Evolutionary conservation across 2,113 vertebrate genomes (phyloP), one percentile per base, ranked within the genome.

Genomic region (Pelodiscus sinensis): DNA sequence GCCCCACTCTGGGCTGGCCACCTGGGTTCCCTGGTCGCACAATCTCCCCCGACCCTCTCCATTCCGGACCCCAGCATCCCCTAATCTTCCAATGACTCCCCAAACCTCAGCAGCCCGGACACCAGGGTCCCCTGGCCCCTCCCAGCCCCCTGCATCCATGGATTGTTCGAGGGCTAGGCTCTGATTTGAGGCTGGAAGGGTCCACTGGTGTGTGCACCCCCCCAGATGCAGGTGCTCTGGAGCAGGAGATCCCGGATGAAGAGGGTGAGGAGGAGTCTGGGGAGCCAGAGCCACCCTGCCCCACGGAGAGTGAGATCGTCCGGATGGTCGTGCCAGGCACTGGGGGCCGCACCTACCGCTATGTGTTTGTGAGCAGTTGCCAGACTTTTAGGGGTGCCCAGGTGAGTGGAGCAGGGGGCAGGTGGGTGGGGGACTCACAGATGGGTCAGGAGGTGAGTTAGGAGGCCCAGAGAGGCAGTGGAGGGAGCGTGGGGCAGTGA

Each of bases 311-410:
- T 2, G 18, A 35, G 65, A 77, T 13, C 73, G 19, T 71, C n/a
- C 22, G 2, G 38, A 27, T 77, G 73, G 24, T 3, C 2, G 10
- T 35, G 12, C 1, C 2, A 2, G 58, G 14, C 2, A 3, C 38
- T 21, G 11, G 5, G 5, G 0, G 9, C 11, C n/a, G 1, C 16
- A 2, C 0, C 16, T 12, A 1, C 14, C 0, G 0, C 35, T 90
- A 81, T 9, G 0, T 0, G 0, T 35, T 86, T n/a, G 89, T 96
- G 79, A 81, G 2, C 2, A 7, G 7, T 19, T 5, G 9, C 50
- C 4, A 0, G 82, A 58, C 75, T 54, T 82, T 88, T 4, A 0
- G 2, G 0, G 0, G 0, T 0, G 91, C 93, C 35, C 31, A 88
- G 79, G 93, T 83, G 50, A 93, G 93, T 62, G 13, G 44, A 0